Conservation (phyloP, 2,888 invertebrate species). For the Gymnoscelis rufifasciata region DNA sequence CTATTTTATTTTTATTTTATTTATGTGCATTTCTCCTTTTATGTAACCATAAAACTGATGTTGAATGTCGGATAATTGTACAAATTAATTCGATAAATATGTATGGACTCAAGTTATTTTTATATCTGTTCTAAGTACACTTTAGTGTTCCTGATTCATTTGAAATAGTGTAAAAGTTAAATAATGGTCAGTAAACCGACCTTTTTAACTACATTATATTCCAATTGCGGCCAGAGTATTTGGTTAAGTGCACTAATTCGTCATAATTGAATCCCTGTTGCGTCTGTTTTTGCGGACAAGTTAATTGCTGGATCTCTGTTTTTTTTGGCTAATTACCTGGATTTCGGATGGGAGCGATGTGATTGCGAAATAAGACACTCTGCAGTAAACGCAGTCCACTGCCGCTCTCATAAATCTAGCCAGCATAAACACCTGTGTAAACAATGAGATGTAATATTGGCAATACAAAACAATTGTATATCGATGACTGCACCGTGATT, state of each 20-base stretch:
- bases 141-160: no score
- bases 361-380: slow-evolving; percentile 33
- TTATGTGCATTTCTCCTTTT: no score
- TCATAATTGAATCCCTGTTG: slow-evolving; percentile 53
- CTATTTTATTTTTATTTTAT: no score
- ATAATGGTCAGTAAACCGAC: no score
- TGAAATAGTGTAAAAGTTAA: no score
- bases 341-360: slow-evolving; percentile 30
- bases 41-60: no score
- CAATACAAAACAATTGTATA: slow-evolving; percentile 48
- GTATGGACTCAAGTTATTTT: no score
- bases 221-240: slow-evolving; percentile 39
- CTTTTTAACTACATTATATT: slow-evolving; percentile 36
- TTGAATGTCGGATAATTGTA: no score
- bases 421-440: slow-evolving; percentile 31
- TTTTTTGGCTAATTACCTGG: slow-evolving; percentile 43
- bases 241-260: slow-evolving; percentile 48
- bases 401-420: slow-evolving; percentile 16
- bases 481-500: slow-evolving; percentile 42
- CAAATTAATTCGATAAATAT: no score
- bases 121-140: no score
- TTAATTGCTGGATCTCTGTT: slow-evolving; percentile 43
- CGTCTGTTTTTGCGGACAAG: slow-evolving; percentile 35
- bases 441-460: slow-evolving; percentile 41
- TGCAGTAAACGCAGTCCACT: slow-evolving; percentile 1